phyloP scores from a whole-genome alignment of 2,113 vertebrate species.

The Tragelaphus strepsiceros region DNA sequence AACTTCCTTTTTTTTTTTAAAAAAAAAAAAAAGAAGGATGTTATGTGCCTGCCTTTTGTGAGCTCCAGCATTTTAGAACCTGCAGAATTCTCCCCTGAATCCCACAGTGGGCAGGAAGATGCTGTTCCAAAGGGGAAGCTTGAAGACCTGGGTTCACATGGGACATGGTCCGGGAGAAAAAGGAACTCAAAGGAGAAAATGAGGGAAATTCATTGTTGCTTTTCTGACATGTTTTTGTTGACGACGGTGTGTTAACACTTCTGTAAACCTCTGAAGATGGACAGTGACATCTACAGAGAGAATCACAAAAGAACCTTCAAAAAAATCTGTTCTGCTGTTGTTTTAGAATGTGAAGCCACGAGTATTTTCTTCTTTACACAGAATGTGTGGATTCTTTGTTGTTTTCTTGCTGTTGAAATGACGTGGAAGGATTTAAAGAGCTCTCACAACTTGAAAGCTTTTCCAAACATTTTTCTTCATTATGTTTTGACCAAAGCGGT shows the following conservation, averaged over 20 bases:
- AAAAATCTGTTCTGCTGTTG: background rate
- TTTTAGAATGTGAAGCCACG: background rate
- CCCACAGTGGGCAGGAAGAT: fast-evolving
- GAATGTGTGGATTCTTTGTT: background rate
- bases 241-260: background rate
- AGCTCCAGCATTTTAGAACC: background rate
- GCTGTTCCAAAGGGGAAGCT: background rate
- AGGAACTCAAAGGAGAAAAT: background rate
- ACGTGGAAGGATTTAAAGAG: background rate
- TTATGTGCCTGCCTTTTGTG: background rate
- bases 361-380: background rate
- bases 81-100: background rate
- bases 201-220: background rate
- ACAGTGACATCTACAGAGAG: background rate
- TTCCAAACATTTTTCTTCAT: constrained; percentile 5
- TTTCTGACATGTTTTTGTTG: background rate
- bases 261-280: background rate
- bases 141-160: fast-evolving
- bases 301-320: background rate
- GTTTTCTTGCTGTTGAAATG: background rate
- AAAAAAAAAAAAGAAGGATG: background rate
- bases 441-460: background rate
- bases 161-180: background rate
- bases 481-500: background rate
- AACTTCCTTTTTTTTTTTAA: background rate